Percentiles rank a stretch among this genome's conserved stretches.
These are phyloP conservation scores for Montipora foliosa DNA, from an alignment of 64 coral and sea anemone genomes.

Conservation along the genomic window DNA sequence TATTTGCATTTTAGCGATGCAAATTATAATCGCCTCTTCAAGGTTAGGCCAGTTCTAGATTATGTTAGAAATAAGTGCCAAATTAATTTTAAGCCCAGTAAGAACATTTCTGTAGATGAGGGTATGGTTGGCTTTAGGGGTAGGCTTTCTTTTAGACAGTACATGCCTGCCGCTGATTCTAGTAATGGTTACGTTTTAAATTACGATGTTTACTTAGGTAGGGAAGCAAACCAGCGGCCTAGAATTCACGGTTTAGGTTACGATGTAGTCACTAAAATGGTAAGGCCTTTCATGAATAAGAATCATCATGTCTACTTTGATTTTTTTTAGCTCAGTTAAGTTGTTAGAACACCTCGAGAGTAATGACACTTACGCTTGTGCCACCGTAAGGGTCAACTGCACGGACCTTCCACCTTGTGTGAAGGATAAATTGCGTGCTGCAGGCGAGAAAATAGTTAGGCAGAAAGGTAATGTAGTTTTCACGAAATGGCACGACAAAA, in stretches of 20 bases:
- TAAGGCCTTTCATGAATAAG: conserved; percentile 4
- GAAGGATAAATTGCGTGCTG: neutral
- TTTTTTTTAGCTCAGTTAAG: conserved; percentile 24
- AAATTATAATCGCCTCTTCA: neutral
- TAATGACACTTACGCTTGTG: neutral
- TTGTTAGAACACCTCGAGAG: neutral
- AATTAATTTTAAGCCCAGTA: neutral
- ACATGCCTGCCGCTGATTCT: conserved; percentile 66
- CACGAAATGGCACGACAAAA: too few relatives aligned
- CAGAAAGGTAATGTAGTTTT: too few relatives aligned
- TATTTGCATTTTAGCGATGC: too few relatives aligned
- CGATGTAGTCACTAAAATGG: too few relatives aligned
- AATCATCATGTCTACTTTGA: conserved; percentile 34
- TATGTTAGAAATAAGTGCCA: neutral
- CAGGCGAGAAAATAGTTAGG: too few relatives aligned
- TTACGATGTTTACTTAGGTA: conserved; percentile 37
- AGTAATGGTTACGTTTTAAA: conserved; percentile 53
- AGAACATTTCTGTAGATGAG: neutral
- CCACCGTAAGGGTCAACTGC: conserved; percentile 13
- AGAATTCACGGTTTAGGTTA: neutral
- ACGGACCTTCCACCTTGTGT: conserved; percentile 46
- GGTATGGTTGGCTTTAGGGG: conserved; percentile 70
- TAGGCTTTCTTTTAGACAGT: conserved; percentile 59
- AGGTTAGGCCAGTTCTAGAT: neutral
- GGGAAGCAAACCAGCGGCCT: neutral